Base-by-base conservation (phyloP, 2,113 vertebrate species). In the Neotoma lepida region DNA sequence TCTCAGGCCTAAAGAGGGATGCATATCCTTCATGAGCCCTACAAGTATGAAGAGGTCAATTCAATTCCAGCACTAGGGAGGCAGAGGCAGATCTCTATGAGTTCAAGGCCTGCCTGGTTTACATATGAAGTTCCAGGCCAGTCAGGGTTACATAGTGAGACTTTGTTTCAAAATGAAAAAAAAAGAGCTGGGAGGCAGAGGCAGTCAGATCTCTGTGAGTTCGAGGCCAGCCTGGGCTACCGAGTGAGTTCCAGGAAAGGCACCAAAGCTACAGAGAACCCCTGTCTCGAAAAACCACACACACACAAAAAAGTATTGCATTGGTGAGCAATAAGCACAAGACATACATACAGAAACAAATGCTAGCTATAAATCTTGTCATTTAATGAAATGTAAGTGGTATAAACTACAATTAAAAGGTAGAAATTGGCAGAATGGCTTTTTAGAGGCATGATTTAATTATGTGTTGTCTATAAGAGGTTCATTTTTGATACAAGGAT, bases 361-460 rank as follows among this genome's bases (percentile, higher is more conserved):
- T 74, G 49, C 35, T 56, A 13, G 51, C 12, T 80, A 41, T 81
- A 81, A 61, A 81, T 81, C n/a, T 28, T 41, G 39, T 61, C 15
- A 58, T 81, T 81, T 26, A 82, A 61, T 82, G 61, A 82, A 58
- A 58, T 81, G 35, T 33, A 58, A 61, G n/a, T 41, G 20, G 14
- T 22, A 81, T 81, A 81, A 81, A 81, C 78, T 81, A 58, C 78
- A 81, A 81, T 39, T 81, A 81, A 81, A 81, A 80, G 35, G 35
- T 18, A 81, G 54, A 26, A 6, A 49, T 49, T 9, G 74, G 54
- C 78, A 81, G 22, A 26, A 39, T 58, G 35, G 33, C 17, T 26
- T 81, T 81, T 39, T 6, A 56, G n/a, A 81, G 54, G 22, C 54
- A 58, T 81, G 54, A 39, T 58, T n/a, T 81, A 81, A 81, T 81